Evolutionary conservation across 2,113 vertebrate species (phyloP).

Genomic region (Tringa solitaria): DNA sequence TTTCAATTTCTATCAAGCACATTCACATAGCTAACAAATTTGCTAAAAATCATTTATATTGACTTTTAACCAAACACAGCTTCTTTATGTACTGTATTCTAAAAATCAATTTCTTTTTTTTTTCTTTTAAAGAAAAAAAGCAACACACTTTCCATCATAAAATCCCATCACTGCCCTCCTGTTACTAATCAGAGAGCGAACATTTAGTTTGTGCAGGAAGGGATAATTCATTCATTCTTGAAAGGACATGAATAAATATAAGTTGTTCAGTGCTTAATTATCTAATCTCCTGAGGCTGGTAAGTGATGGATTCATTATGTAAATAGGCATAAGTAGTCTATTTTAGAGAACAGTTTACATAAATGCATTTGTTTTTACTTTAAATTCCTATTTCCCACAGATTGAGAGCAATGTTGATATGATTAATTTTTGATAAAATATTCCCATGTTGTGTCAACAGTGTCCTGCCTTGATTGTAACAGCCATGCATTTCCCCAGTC

Average conservation of each 20-base stretch:
- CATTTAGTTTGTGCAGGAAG: not conserved
- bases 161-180: not conserved
- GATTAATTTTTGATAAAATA: constrained; percentile 37
- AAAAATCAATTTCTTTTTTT: not conserved
- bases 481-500: not conserved
- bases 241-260: constrained; percentile 64
- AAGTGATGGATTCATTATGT: constrained; percentile 61
- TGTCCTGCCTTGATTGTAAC: not conserved
- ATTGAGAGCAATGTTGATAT: not conserved
- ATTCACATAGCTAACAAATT: not conserved
- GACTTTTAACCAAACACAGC: not conserved
- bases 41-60: not conserved
- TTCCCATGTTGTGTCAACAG: constrained; percentile 5
- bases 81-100: not conserved
- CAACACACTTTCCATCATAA: not conserved
- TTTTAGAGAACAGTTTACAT: constrained; percentile 58
- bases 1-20: not conserved
- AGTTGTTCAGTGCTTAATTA: constrained; percentile 66
- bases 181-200: not conserved
- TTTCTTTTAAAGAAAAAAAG: not conserved
- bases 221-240: constrained; percentile 17
- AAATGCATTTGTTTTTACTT: constrained; percentile 60
- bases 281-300: constrained; percentile 53
- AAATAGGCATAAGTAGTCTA: constrained; percentile 61
- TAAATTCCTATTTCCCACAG: constrained; percentile 34